These are phyloP conservation scores for Mormoops blainvillei DNA, from an alignment of 2,113 vertebrate species.

Conservation along the genomic window DNA sequence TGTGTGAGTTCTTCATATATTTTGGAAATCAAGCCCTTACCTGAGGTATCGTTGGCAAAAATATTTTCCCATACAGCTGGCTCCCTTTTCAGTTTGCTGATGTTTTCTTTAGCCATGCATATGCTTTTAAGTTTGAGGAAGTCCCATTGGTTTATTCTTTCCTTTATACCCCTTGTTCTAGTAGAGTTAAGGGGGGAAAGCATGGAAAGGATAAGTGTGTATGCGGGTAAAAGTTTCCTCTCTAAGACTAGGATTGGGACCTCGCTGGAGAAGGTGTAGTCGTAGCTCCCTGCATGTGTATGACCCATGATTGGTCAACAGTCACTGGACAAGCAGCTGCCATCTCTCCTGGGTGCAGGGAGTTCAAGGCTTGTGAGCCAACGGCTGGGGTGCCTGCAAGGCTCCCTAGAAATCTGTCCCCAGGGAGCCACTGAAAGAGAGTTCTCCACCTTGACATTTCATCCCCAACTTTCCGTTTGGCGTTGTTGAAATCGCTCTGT, in stretches of 20 bases:
- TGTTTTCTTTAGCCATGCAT: too few species aligned
- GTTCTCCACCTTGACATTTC: not conserved
- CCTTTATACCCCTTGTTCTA: too few species aligned
- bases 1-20: too few species aligned
- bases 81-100: too few species aligned
- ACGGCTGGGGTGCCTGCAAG: not conserved
- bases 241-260: not conserved
- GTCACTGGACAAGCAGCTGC: not conserved
- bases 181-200: not conserved
- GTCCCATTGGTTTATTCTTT: too few species aligned
- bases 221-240: rapidly evolving
- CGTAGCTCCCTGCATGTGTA: not conserved
- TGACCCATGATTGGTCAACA: not conserved
- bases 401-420: not conserved
- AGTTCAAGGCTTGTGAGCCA: not conserved
- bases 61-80: too few species aligned
- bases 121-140: too few species aligned
- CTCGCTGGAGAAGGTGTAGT: rapidly evolving
- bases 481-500: not conserved
- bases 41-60: too few species aligned
- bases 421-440: not conserved
- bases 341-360: not conserved
- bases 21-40: too few species aligned
- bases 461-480: not conserved
- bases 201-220: not conserved